Percentiles rank a stretch among this genome's conserved stretches.
phyloP scores from a whole-genome alignment of 2,888 invertebrate species.

The Euzophera pinguis region DNA sequence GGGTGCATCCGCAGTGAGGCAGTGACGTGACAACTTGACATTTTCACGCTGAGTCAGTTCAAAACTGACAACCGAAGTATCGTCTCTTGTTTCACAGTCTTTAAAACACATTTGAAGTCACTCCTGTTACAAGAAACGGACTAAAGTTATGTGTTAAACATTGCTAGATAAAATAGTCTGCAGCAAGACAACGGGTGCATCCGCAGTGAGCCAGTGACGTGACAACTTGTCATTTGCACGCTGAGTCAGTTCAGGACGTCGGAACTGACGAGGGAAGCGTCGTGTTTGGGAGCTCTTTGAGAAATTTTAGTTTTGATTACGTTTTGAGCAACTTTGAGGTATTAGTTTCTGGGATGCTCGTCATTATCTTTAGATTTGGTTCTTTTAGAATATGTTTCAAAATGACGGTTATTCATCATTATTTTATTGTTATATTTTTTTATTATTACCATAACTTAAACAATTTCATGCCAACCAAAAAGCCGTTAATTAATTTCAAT shows the following conservation, averaged over 20 bases:
- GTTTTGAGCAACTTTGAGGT: not conserved
- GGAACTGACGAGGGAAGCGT: not conserved
- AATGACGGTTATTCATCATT: too few species aligned
- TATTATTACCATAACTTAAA: too few species aligned
- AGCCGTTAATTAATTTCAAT: too few species aligned
- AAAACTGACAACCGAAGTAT: not conserved
- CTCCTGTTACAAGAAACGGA: not conserved
- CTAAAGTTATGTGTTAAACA: not conserved
- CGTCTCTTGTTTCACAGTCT: not conserved
- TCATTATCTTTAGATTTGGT: too few species aligned
- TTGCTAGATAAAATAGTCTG: not conserved
- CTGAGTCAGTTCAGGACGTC: not conserved
- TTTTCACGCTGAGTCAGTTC: not conserved
- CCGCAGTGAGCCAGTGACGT: conserved; percentile 11
- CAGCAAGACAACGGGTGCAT: not conserved
- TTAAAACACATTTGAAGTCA: too few species aligned
- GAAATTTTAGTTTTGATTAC: not conserved
- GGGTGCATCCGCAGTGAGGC: not conserved
- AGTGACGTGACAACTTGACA: conserved; percentile 16
- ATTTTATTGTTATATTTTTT: too few species aligned
- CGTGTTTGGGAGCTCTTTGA: not conserved
- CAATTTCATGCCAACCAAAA: too few species aligned
- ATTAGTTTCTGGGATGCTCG: too few species aligned
- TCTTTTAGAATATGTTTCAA: too few species aligned
- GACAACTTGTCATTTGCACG: conserved; percentile 14